Evolutionary conservation across 2,113 vertebrate genomes (phyloP).

Genomic region (Triplophysa tibetana): DNA sequence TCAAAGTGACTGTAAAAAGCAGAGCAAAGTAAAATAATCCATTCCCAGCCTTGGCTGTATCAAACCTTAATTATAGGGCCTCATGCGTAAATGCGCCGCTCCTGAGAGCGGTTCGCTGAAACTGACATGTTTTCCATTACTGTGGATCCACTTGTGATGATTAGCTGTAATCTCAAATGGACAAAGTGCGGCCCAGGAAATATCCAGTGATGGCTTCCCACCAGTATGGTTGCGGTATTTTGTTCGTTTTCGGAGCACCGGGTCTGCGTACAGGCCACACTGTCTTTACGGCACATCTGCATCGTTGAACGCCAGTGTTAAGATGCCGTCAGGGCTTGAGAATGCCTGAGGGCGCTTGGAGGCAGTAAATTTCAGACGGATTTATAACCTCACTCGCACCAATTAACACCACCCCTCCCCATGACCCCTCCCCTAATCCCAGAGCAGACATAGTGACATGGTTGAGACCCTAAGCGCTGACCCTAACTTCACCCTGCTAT

Average conservation of each 20-base stretch:
- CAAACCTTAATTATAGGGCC: conserved; percentile 46
- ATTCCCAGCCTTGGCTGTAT: conserved; percentile 43
- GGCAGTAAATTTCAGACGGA: conserved; percentile 69
- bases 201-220: conserved; percentile 24
- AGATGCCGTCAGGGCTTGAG: conserved; percentile 18
- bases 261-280: conserved; percentile 5
- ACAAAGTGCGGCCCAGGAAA: background rate
- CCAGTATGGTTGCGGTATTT: conserved; percentile 6
- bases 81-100: conserved; percentile 8
- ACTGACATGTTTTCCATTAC: conserved; percentile 46
- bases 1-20: conserved; percentile 30
- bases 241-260: background rate
- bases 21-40: conserved; percentile 42
- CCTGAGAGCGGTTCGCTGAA: conserved; percentile 41
- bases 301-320: conserved; percentile 13
- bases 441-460: conserved; percentile 69
- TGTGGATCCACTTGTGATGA: conserved; percentile 23
- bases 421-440: conserved; percentile 67
- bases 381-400: conserved; percentile 78
- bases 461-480: conserved; percentile 69
- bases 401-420: conserved; percentile 72
- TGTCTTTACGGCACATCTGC: conserved; percentile 35
- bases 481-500: conserved; percentile 75
- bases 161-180: conserved; percentile 42
- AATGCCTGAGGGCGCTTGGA: conserved; percentile 38